Evolutionary conservation across 2,113 vertebrate species (phyloP), one percentile per base, ranked within the genome.

Genomic region (Sula dactylatra): DNA sequence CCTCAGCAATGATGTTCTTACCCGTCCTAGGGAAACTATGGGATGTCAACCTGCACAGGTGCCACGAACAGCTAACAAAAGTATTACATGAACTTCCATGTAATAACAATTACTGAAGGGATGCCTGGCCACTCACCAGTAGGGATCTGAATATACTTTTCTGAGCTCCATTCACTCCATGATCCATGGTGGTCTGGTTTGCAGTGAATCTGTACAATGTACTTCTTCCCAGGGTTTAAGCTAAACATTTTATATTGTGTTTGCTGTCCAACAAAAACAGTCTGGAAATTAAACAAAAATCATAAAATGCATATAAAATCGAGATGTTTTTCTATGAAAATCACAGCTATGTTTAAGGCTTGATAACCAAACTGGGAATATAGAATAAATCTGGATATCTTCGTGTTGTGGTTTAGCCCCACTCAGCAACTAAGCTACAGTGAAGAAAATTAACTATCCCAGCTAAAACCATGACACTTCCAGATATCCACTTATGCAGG

Each of bases 121-220:
- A 24, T 55, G 13, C 7, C 24, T 56, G 61, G 47, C 26, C 24
- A 97, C 98, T 98, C 97, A 97, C 98, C 98, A 64, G 56, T 84
- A n/a, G 98, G 98, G 78, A 98, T 97, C 50, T 97, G 88, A 85
- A 98, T 94, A 27, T 85, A 97, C 18, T 86, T 94, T 79, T 97
- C 96, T 58, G 89, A 91, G 73, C 97, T 96, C 98, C 98, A 98
- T 32, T 95, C 76, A 86, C 98, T 98, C 98, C 98, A 98, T 61
- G 85, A 93, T 88, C 98, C 98, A 54, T 98, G 98, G 67, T 98
- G 98, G 58, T 99, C 99, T 5, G 99, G 98, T 86, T 98, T 99
- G 92, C 99, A 99, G 86, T 98, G 99, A 93, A 99, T 98, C 94
- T 99, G 98, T 38, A 99, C 97, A 38, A 98, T 71, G 54, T 99